Base-by-base conservation (phyloP, 2,113 vertebrate species). In the Nibea coibor region DNA sequence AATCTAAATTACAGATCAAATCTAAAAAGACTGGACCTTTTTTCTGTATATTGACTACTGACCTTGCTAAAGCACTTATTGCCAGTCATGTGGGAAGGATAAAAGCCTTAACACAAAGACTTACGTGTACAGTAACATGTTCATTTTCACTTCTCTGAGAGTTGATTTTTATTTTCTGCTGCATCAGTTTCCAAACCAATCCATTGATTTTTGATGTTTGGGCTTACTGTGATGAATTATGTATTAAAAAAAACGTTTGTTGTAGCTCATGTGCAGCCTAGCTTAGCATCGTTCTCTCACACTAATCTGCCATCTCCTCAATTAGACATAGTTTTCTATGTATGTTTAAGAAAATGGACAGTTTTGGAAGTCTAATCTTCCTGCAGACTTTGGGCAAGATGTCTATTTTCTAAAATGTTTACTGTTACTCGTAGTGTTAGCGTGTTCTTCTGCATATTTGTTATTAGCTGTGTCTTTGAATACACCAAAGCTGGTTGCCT, bases 401-500 rank as follows among this genome's bases (percentile, higher is more conserved):
- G 14, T n/a, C 39, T 48, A 28, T 26, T 17, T 24, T 65, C n/a
- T 24, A 16, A 24, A 14, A 35, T 69, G 26, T 69, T 47, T n/a
- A 10, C 8, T 28, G 8, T 19, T 48, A 47, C 42, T 45, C 50
- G 9, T 19, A 26, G 45, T 26, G 4, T 53, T 22, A 17, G 12
- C 50, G 10, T 54, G 66, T 39, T 11, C 15, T 22, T 35, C 48
- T 53, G 19, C 31, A 70, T 24, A 54, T 22, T 42, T 70, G 56
- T 70, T 56, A 14, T 54, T 51, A 54, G 17, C 3, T 54, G 17
- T 70, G 45, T 50, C 63, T 65, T 66, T 31, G 7, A 51, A 68
- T 50, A 20, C 10, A 8, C 10, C 14, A 19, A 20, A 7, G 22
- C 16, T 10, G 24, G 31, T 68, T 53, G 19, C 19, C 12, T 68